Evolutionary conservation across 2,113 vertebrate species (phyloP), one percentile per base, ranked within the genome.

Genomic region (Grammatotria lemairii): DNA sequence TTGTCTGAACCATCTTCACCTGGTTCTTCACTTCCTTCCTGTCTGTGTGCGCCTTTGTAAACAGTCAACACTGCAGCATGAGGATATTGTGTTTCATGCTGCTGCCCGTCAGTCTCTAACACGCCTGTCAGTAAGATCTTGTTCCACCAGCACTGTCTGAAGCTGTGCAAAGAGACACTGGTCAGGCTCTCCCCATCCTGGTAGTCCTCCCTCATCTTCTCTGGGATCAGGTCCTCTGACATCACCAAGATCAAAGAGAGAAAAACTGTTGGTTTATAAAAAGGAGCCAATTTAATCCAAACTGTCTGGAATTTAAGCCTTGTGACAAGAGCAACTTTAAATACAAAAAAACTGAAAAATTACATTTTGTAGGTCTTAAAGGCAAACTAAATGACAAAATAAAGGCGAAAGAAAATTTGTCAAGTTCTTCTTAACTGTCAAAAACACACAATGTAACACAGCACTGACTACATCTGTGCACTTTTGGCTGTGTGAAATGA

Each of bases 151-250:
- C 95, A 1, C 35, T 95, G 94, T 89, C 96, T 96, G 94, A 99
- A 99, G 83, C 96, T 97, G 80, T 93, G 68, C 94, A 94, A 81
- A 91, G 14, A 84, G 90, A 93, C 90, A 89, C 78, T 92, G 80
- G 23, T 91, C 91, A 96, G 82, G 86, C 96, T 97, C 73, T 98
- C 97, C 19, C 97, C 96, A 0, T 97, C 93, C 86, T 98, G 97
- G 92, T 93, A 95, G 28, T 98, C 98, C 9, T 98, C 97, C 91
- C 96, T 97, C 82, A 98, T 95, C 87, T 97, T 98, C 89, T 99
- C 98, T 19, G 97, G 95, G 82, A 96, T 33, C n/a, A 99, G 96
- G 89, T 99, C 98, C 80, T 97, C 96, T 13, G 96, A 97, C 97
- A 99, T 97, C 78, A 97, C 95, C 98, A 87, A 49, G 16, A 80